Conservation (phyloP, 2,113 vertebrate species). For the Todiramphus chloris region DNA sequence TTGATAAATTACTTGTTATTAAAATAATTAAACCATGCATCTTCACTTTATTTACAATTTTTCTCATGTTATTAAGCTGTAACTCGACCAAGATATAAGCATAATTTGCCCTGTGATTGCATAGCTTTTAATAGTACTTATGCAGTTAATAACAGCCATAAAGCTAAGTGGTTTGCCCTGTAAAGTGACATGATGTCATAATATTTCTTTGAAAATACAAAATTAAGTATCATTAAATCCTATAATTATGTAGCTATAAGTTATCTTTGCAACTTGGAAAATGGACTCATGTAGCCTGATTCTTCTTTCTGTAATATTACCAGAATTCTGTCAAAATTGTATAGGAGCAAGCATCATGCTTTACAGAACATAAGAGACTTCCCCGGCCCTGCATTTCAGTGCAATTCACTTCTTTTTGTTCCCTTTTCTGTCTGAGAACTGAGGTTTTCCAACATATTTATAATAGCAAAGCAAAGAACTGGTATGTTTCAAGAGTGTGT, state of each 20-base stretch:
- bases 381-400: neutral
- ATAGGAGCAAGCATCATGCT: neutral
- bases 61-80: conserved; percentile 41
- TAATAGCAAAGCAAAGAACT: neutral
- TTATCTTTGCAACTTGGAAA: conserved; percentile 31
- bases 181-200: conserved; percentile 34
- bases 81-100: conserved; percentile 38
- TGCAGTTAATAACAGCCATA: conserved; percentile 14
- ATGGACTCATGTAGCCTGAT: neutral
- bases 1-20: conserved; percentile 15
- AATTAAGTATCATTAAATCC: conserved; percentile 46
- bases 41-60: conserved; percentile 28
- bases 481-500: neutral
- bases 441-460: neutral
- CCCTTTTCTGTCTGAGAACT: neutral
- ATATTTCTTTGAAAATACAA: conserved; percentile 43
- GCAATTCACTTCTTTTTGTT: neutral
- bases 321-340: neutral
- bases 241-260: conserved; percentile 1
- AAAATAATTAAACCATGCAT: conserved; percentile 31
- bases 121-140: conserved; percentile 22
- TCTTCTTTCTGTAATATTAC: neutral
- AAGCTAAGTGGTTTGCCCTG: conserved; percentile 40
- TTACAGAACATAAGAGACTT: neutral
- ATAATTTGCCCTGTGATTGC: conserved; percentile 13